Evolutionary conservation across 2,113 vertebrate species (phyloP), one percentile per base, ranked within the genome.

Genomic region (Cyanoderma ruficeps): DNA sequence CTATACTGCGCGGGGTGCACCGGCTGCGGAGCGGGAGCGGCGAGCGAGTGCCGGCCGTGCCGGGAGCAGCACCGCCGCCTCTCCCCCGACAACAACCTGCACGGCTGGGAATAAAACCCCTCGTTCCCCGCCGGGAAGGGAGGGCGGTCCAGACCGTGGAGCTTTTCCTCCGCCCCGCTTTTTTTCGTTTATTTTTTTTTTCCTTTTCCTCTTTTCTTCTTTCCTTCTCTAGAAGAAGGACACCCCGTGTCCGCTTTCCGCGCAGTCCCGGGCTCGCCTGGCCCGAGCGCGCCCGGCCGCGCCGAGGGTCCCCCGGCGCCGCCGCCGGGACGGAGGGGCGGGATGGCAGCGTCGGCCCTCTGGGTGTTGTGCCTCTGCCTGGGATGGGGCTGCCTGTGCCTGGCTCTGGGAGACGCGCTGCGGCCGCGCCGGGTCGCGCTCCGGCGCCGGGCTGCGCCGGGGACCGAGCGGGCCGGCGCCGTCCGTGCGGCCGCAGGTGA

Each of bases 351-450:
- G 21, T 88, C 65, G 69, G 89, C 87, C 41, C 96, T 96, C 78
- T 41, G 97, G 83, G 83, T 98, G 71, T 87, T 98, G 64, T 85
- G 96, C 46, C 94, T 99, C 89, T 98, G 99, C 55, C 97, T 98
- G 89, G 97, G 98, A 82, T 98, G 98, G 98, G 96, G 97, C 90
- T 98, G 97, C 88, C 52, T 95, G 87, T 97, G 96, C 97, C 91
- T 97, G 93, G 98, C 97, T 83, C 97, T 78, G 57, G 98, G 98
- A 50, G 98, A 98, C 55, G 91, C 94, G 90, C 94, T 86, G 39
- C 95, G 18, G 33, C 95, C 98, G 31, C 85, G 75, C 89, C 61
- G 96, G 56, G 61, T 75, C 46, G 53, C 35, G 63, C 90, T 97
- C 52, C 77, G 37, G 49, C 49, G 89, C 22, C 95, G 93, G 39